Conservation (phyloP, 2,797 vertebrate genomes). For the Prionace glauca region DNA sequence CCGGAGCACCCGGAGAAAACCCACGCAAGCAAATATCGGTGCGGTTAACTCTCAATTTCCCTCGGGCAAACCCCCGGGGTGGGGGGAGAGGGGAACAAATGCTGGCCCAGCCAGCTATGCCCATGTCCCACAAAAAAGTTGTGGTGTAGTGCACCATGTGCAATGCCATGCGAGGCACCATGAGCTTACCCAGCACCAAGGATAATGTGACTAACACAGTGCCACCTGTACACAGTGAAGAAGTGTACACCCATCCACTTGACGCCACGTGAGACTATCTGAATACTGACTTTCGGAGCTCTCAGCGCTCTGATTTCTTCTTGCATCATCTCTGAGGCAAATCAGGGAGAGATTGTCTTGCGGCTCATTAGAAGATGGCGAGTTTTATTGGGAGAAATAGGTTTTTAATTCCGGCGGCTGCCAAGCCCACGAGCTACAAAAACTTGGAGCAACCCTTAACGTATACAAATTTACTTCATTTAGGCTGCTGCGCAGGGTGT, state of each 20-base stretch:
- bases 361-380: not conserved
- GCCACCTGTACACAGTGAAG: no score
- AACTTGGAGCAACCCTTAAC: constrained; percentile 17
- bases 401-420: not conserved
- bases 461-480: constrained; percentile 37
- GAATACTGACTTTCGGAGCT: not conserved
- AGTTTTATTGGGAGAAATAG: not conserved
- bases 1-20: no score
- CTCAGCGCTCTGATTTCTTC: not conserved
- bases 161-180: not conserved
- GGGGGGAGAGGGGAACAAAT: no score
- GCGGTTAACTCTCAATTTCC: no score
- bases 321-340: not conserved
- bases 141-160: not conserved
- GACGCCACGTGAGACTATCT: not conserved
- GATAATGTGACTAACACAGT: not conserved
- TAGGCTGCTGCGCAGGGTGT: not conserved
- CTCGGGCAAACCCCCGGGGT: no score
- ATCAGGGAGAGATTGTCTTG: not conserved
- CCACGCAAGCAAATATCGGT: no score
- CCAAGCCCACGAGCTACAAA: constrained; percentile 10
- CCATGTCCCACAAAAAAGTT: no score
- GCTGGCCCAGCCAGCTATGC: no score
- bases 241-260: not conserved
- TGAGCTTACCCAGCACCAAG: not conserved